These are phyloP conservation scores for Coregonus suidteri DNA, from an alignment of 2,797 vertebrate genomes.

Conservation along the genomic window DNA sequence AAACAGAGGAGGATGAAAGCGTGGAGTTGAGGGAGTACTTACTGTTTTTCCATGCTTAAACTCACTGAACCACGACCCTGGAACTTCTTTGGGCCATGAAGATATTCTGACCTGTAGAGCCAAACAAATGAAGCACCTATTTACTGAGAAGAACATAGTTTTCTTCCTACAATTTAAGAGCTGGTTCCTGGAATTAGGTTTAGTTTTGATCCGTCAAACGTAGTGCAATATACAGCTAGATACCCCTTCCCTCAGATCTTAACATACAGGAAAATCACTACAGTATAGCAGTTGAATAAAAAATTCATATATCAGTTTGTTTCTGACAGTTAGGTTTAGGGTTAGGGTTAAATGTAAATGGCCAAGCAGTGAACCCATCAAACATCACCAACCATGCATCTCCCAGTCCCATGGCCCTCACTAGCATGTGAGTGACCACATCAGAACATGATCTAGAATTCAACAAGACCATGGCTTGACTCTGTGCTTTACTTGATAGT, in stretches of 20 bases:
- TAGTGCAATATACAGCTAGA: background rate
- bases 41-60: constrained; percentile 97
- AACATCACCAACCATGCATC: background rate
- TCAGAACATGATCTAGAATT: background rate
- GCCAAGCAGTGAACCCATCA: background rate
- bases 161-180: background rate
- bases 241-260: background rate
- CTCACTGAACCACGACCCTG: constrained; percentile 97
- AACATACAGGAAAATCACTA: background rate
- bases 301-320: background rate
- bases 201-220: background rate
- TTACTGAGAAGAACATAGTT: background rate
- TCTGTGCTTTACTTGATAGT: background rate
- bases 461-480: background rate
- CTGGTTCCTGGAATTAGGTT: background rate
- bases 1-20: constrained; percentile 35
- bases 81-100: constrained; percentile 94
- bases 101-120: constrained; percentile 88
- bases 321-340: background rate
- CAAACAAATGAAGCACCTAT: constrained; percentile 16
- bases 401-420: background rate
- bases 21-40: constrained; percentile 54
- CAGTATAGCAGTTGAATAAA: background rate
- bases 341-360: background rate
- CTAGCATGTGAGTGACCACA: background rate